Conservation (phyloP, 2,797 vertebrate genomes). For the Vespertilio murinus region DNA sequence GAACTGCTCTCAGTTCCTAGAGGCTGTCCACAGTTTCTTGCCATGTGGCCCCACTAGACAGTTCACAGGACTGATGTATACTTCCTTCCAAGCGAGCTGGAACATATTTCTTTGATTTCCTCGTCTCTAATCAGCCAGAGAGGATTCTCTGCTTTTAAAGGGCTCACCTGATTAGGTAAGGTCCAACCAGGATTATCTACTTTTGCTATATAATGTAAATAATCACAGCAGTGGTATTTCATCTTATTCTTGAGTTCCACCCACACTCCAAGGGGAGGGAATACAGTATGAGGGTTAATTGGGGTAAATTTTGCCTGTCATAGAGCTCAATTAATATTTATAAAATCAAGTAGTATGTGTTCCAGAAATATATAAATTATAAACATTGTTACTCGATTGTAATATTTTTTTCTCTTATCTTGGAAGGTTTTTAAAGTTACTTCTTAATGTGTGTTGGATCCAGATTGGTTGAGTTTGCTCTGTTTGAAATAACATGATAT, state of each 20-base stretch:
- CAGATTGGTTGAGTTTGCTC: not conserved
- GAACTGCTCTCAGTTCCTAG: slow-evolving; percentile 3
- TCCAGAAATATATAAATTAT: slow-evolving; percentile 45
- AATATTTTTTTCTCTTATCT: not conserved
- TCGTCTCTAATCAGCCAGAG: not conserved
- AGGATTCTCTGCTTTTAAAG: slow-evolving; percentile 31
- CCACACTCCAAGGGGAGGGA: not conserved
- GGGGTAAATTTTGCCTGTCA: not conserved
- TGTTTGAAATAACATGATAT: not conserved
- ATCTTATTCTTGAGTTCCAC: not conserved
- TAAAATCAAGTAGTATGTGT: slow-evolving; percentile 15
- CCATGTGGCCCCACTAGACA: not conserved
- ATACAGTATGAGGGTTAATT: not conserved
- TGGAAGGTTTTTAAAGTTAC: slow-evolving; percentile 1
- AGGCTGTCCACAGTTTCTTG: not conserved
- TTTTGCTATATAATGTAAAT: slow-evolving; percentile 7
- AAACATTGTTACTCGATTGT: not conserved
- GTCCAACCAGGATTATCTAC: not conserved
- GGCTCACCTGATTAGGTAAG: not conserved
- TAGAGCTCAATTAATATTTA: not conserved
- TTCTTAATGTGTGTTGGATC: slow-evolving; percentile 18
- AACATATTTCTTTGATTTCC: not conserved
- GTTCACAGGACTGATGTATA: not conserved
- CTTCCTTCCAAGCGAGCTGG: not conserved
- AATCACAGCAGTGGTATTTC: slow-evolving; percentile 6